These are phyloP conservation scores for Oophaga sylvatica DNA, from an alignment of 2,797 vertebrate genomes.

Conservation along the genomic window DNA sequence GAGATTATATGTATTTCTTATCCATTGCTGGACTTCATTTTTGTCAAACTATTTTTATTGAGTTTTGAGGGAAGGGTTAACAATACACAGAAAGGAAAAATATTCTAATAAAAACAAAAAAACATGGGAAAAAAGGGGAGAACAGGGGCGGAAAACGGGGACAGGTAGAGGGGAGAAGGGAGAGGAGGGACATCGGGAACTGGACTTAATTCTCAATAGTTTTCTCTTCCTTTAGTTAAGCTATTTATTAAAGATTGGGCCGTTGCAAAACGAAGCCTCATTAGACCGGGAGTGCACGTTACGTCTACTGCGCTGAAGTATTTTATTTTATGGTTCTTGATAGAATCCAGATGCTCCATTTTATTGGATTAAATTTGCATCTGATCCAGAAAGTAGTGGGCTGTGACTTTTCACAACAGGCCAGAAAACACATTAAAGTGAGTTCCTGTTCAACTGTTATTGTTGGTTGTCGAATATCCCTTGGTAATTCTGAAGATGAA, in stretches of 20 bases:
- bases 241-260: conserved; percentile 13
- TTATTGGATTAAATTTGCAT: conserved; percentile 54
- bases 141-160: too few species aligned
- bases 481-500: conserved; percentile 37
- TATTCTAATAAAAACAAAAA: too few species aligned
- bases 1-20: not conserved
- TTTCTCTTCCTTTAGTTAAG: not conserved
- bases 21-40: not conserved
- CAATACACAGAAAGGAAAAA: too few species aligned
- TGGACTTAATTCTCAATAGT: conserved; percentile 13
- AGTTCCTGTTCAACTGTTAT: conserved; percentile 38
- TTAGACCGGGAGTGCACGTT: not conserved
- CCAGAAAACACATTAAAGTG: conserved; percentile 41
- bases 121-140: too few species aligned
- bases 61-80: too few species aligned
- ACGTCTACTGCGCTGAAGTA: not conserved
- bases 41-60: too few species aligned
- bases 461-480: conserved; percentile 38
- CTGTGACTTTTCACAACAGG: conserved; percentile 42
- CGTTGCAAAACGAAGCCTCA: conserved; percentile 1
- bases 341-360: conserved; percentile 41
- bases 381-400: conserved; percentile 43
- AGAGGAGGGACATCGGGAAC: too few species aligned
- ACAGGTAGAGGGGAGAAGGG: too few species aligned
- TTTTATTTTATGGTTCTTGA: conserved; percentile 30